Evolutionary conservation across 2,113 vertebrate genomes (phyloP).

Genomic region (Marmota monax): DNA sequence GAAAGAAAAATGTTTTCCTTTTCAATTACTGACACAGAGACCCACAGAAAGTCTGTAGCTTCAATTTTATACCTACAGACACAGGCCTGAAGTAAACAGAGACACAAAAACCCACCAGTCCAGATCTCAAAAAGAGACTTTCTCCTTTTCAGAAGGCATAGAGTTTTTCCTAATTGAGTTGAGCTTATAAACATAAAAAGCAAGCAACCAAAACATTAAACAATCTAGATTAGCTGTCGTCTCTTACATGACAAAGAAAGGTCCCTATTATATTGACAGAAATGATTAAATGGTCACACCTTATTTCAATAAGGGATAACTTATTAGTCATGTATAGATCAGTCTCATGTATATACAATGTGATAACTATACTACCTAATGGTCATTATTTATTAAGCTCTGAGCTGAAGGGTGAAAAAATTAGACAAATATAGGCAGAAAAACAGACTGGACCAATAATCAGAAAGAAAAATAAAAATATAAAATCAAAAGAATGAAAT

Average conservation of each 20-base stretch:
- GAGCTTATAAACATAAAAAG: background rate
- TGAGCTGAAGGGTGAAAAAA: background rate
- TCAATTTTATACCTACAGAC: background rate
- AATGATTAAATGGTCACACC: background rate
- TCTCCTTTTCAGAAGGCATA: background rate
- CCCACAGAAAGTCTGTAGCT: background rate
- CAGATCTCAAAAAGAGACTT: background rate
- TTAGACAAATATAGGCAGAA: background rate
- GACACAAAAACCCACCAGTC: background rate
- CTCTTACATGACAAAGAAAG: background rate
- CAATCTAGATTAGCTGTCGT: background rate
- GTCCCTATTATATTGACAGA: background rate
- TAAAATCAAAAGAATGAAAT: background rate
- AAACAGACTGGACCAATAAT: background rate
- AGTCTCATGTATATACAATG: background rate
- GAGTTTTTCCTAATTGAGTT: background rate
- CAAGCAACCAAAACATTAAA: background rate
- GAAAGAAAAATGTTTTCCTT: background rate
- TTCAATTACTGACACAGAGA: background rate
- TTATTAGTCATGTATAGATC: background rate
- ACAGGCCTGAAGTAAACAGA: background rate
- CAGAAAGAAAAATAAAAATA: conserved; percentile 45
- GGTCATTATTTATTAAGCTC: background rate
- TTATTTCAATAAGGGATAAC: background rate
- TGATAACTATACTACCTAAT: background rate